Evolutionary conservation across 92 coral and sea anemone genomes (phyloP).

Genomic region (Umimayanthus kanabou): DNA sequence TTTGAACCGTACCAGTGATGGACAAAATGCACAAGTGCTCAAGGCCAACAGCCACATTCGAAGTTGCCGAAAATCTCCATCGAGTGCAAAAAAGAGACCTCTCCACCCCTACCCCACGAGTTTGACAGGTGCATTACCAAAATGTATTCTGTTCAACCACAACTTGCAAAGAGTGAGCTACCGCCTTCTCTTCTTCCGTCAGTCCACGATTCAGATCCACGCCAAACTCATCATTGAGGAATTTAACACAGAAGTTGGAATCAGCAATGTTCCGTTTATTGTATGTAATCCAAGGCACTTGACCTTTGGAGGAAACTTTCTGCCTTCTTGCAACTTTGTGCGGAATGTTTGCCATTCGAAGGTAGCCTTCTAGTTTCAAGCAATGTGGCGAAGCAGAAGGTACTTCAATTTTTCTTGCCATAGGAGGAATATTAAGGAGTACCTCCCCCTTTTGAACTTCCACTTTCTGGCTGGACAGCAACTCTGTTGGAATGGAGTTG

Average conservation of each 20-base stretch:
- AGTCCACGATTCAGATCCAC: constrained; percentile 64
- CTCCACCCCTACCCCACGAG: no score
- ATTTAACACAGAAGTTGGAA: constrained; percentile 73
- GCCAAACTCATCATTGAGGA: constrained; percentile 67
- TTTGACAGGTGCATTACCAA: constrained; percentile 46
- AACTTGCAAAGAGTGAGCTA: constrained; percentile 56
- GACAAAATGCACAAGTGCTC: no score
- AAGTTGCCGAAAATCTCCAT: no score
- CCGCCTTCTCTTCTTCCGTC: constrained; percentile 51
- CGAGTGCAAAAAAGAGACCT: no score
- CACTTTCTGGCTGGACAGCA: constrained; percentile 19
- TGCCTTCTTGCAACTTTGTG: constrained; percentile 62
- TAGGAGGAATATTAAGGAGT: constrained; percentile 63
- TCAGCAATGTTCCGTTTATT: constrained; percentile 65
- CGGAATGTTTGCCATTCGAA: constrained; percentile 67
- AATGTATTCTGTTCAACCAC: constrained; percentile 76
- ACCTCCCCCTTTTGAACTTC: constrained; percentile 60
- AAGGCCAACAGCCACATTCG: no score
- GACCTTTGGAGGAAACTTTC: constrained; percentile 62
- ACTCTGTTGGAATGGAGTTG: background rate
- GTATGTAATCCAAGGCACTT: constrained; percentile 76
- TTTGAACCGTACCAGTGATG: no score
- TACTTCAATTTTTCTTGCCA: constrained; percentile 45
- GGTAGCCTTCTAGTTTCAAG: constrained; percentile 70
- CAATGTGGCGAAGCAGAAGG: constrained; percentile 67